These are phyloP conservation scores for Syrmaticus mikado DNA, from an alignment of 2,113 vertebrate genomes.

Conservation along the genomic window DNA sequence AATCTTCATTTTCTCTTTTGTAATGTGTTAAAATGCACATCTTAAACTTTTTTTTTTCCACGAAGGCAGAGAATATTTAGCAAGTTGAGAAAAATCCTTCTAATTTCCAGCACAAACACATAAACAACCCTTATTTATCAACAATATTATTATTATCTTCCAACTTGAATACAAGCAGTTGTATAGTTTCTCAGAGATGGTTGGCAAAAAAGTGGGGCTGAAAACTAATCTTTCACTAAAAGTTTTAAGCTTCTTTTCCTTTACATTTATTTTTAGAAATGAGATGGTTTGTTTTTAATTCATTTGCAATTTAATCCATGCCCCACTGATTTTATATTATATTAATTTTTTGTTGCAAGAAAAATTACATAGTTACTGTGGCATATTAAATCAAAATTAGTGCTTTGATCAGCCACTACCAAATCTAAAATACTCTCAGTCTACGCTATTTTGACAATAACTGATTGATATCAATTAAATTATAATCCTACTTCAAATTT, in stretches of 20 bases:
- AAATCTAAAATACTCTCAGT: background rate
- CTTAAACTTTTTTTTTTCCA: background rate
- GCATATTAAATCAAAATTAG: constrained; percentile 36
- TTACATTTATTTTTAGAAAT: background rate
- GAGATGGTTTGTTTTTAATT: background rate
- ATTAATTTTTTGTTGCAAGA: constrained; percentile 8
- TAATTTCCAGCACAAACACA: background rate
- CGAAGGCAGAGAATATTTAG: background rate
- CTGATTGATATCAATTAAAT: constrained; percentile 53
- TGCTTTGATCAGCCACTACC: constrained; percentile 1
- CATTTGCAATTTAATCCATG: constrained; percentile 1
- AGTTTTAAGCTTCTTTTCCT: background rate
- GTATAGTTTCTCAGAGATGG: background rate
- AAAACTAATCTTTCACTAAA: background rate
- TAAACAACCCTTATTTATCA: background rate
- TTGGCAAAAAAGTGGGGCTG: background rate
- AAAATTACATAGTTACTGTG: background rate
- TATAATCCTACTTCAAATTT: constrained; percentile 50
- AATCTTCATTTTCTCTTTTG: background rate
- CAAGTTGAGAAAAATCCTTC: background rate
- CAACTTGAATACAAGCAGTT: background rate
- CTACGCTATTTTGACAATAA: constrained; percentile 53
- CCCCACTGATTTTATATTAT: background rate
- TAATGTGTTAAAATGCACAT: background rate
- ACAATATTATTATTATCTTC: background rate